phyloP scores from a whole-genome alignment of 2,888 invertebrate genomes.

The Slavum lentiscoides region DNA sequence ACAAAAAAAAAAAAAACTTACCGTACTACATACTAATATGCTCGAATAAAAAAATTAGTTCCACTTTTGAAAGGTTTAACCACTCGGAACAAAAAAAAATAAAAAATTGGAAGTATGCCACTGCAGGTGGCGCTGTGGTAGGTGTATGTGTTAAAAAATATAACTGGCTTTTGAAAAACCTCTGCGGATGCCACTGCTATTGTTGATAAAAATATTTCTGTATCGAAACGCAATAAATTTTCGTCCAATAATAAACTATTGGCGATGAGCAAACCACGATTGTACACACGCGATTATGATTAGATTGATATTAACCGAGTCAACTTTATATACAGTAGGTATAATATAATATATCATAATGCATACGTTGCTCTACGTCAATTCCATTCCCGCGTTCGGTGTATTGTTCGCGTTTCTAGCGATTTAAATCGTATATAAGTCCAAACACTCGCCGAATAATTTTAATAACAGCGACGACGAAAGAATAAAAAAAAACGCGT shows the following conservation, averaged over 20 bases:
- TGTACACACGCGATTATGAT: background rate
- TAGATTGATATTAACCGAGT: background rate
- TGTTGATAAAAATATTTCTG: background rate
- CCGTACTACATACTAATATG: no score
- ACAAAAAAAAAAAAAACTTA: no score
- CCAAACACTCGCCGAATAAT: constrained; percentile 28
- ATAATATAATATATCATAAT: background rate
- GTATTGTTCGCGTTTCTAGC: constrained; percentile 19
- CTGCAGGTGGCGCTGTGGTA: no score
- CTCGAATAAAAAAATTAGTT: no score
- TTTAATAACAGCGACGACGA: background rate
- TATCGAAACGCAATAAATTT: background rate
- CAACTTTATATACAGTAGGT: background rate
- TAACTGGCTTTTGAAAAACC: no score
- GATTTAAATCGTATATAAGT: constrained; percentile 20
- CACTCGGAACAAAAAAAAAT: no score
- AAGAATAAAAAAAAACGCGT: constrained; percentile 6
- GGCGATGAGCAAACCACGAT: background rate
- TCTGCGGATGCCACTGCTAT: no score
- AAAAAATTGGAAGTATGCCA: no score
- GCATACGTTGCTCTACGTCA: background rate
- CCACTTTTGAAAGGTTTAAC: no score
- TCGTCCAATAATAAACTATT: background rate
- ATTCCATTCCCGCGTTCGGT: constrained; percentile 7
- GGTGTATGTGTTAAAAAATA: no score